Conservation (phyloP, 2,113 vertebrate species). For the Lepus europaeus region DNA sequence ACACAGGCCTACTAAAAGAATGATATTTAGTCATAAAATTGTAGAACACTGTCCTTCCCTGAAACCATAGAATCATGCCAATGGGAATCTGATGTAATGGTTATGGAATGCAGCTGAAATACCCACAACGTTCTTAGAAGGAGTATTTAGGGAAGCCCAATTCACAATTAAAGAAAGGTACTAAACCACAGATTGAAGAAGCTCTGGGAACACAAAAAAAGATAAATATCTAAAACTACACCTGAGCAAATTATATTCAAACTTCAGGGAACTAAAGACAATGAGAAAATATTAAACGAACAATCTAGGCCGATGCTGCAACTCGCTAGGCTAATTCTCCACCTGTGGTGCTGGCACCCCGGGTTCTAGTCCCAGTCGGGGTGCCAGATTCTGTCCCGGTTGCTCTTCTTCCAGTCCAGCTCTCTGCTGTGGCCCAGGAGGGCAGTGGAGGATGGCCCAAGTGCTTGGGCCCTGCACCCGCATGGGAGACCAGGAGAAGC, state of each 20-base stretch:
- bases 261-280: background rate
- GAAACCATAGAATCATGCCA: background rate
- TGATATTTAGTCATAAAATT: background rate
- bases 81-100: background rate
- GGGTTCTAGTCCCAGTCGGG: no score
- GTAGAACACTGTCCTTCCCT: background rate
- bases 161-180: background rate
- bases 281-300: background rate
- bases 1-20: background rate
- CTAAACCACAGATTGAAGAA: background rate
- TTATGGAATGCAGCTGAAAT: background rate
- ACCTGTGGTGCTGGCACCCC: no score
- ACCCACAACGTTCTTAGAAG: background rate
- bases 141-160: background rate
- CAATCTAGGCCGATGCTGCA: no score
- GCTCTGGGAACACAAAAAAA: background rate
- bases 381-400: no score
- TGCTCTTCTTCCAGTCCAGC: no score
- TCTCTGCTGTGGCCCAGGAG: no score
- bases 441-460: no score
- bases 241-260: background rate
- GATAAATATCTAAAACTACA: background rate
- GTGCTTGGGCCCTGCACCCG: no score
- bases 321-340: no score
- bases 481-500: no score